Evolutionary conservation across 2,113 vertebrate species (phyloP), one percentile per base, ranked within the genome.

Genomic region (Noctilio leporinus): DNA sequence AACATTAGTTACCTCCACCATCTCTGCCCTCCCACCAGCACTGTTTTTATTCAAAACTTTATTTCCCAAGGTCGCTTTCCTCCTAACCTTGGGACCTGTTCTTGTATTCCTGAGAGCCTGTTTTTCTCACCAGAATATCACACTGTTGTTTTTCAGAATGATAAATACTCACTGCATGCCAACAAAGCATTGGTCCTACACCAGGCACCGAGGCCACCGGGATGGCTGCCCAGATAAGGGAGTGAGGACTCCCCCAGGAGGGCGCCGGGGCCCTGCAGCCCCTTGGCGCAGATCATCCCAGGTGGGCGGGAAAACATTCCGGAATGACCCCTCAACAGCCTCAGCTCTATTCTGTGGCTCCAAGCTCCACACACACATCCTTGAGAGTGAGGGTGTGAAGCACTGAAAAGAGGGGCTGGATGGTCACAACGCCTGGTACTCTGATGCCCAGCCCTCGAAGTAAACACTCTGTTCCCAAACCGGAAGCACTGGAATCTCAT

Each of bases 41-140:
- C 15, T 30, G 30, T 49, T 90, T 90, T 92, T 81, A 93, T 69
- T 88, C 14, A 89, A 87, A 93, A 77, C n/a, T 47, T 53, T 82
- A 64, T 86, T 77, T 57, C 45, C 26, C 90, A 91, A 93, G 82
- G n/a, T 33, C 78, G 38, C n/a, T 94, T 93, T 91, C 49, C 70
- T 89, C 22, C 2, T 78, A 91, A 94, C 67, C 88, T 89, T 95
- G 93, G 76, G 85, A 62, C 43, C 28, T 84, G 65, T 53, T 95
- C n/a, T 88, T 93, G 9, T 86, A 91, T 82, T 97, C 8, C n/a
- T 51, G 83, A 83, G 14, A 91, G 73, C 4, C 78, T 86, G 72
- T 94, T 96, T 96, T 94, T 91, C 88, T 90, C 85, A 83, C 62
- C 73, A 78, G 72, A 95, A 45, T 82, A 95, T 92, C 62, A 94